Conservation (phyloP, 2,797 vertebrate genomes). For the Esox lucius region DNA sequence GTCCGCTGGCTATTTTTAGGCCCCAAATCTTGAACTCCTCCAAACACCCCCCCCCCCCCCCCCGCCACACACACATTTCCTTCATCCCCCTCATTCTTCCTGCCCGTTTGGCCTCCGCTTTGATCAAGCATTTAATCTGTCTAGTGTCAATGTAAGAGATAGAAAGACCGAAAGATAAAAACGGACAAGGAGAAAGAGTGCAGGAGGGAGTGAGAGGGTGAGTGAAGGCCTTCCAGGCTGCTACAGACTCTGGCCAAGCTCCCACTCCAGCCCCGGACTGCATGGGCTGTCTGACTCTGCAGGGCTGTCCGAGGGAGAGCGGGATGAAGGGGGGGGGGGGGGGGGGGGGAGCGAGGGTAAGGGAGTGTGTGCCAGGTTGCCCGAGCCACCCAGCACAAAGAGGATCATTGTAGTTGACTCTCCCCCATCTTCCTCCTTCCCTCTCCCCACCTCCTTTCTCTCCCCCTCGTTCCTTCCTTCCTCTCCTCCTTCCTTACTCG, state of each 20-base stretch:
- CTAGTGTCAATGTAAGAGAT: slow-evolving; percentile 22
- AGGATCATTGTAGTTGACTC: slow-evolving; percentile 69
- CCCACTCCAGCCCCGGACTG: slow-evolving; percentile 42
- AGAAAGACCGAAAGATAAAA: not conserved
- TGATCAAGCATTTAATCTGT: slow-evolving; percentile 42
- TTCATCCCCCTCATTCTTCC: slow-evolving; percentile 19
- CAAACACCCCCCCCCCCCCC: too few species aligned
- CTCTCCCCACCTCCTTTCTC: slow-evolving; percentile 35
- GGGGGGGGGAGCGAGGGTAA: not conserved
- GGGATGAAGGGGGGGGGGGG: slow-evolving; percentile 14
- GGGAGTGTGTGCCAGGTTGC: slow-evolving; percentile 53
- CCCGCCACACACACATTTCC: not conserved
- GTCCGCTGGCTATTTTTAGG: slow-evolving; percentile 58
- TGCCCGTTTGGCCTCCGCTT: slow-evolving; percentile 20
- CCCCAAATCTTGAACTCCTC: slow-evolving; percentile 42
- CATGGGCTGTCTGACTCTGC: slow-evolving; percentile 62
- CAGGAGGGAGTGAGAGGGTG: not conserved
- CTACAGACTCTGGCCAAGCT: slow-evolving; percentile 46
- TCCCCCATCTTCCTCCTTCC: slow-evolving; percentile 50
- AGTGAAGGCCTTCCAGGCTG: slow-evolving; percentile 19
- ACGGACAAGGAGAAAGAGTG: not conserved
- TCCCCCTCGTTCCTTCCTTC: slow-evolving; percentile 25
- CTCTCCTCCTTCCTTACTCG: slow-evolving; percentile 30
- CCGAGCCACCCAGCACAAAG: slow-evolving; percentile 66
- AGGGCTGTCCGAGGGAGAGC: slow-evolving; percentile 45